A percentile compares a stretch with the other conserved stretches of the same genome.
These are phyloP conservation scores for Hydrochoerus hydrochaeris DNA, from an alignment of 2,113 vertebrate species.

Conservation along the genomic window DNA sequence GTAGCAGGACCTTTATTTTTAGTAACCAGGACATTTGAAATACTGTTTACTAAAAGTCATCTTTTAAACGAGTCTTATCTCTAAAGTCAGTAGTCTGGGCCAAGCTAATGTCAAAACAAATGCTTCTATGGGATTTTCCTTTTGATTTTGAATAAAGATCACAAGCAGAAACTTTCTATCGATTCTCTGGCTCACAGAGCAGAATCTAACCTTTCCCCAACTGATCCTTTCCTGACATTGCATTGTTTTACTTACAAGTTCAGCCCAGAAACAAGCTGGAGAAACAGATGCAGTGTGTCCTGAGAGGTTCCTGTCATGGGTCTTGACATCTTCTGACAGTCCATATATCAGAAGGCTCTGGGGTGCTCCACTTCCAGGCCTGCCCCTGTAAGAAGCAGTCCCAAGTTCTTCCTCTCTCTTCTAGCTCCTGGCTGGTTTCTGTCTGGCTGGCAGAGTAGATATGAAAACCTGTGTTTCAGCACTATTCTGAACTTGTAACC, in stretches of 20 bases:
- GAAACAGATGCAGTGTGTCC: background rate
- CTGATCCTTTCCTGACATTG: background rate
- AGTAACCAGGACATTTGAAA: background rate
- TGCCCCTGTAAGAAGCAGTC: background rate
- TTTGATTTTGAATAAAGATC: constrained; percentile 4
- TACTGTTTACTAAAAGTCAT: background rate
- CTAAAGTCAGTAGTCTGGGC: background rate
- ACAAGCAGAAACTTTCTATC: background rate
- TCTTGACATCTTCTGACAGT: background rate
- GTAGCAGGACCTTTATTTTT: background rate
- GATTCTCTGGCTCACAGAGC: background rate
- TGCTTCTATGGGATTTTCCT: background rate
- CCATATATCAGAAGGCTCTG: background rate
- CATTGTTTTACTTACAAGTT: constrained; percentile 44
- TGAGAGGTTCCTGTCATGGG: background rate
- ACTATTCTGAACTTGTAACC: constrained; percentile 1
- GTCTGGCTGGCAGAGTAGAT: background rate
- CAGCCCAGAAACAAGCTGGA: constrained; percentile 14
- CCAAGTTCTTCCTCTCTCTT: background rate
- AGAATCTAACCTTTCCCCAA: constrained; percentile 21
- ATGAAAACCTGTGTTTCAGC: background rate
- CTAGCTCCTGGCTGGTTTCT: background rate
- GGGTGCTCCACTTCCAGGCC: accelerated
- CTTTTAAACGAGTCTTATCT: background rate
- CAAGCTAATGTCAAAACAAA: background rate